Conservation (phyloP, 2,888 invertebrate species). For the Drosophila fungiperda region DNA sequence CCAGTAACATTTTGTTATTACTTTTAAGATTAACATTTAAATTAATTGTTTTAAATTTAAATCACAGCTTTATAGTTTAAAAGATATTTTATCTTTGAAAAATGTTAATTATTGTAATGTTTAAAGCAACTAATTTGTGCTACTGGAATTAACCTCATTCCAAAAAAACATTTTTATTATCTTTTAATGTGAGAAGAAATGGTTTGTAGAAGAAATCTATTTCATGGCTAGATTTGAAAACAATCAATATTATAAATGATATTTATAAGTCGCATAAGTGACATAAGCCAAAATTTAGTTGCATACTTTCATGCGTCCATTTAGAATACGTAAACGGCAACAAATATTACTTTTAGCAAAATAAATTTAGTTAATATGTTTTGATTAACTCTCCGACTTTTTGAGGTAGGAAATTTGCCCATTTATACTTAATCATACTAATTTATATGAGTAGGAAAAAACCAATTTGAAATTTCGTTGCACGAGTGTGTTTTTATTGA, state of each 20-base stretch:
- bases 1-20: not conserved
- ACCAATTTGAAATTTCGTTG: not conserved
- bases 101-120: not conserved
- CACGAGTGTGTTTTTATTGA: not conserved
- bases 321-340: not conserved
- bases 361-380: not conserved
- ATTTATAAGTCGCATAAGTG: no score
- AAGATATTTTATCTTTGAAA: not conserved
- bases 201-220: not conserved
- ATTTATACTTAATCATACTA: not conserved
- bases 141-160: not conserved
- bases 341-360: not conserved
- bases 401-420: no score
- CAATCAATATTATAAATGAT: not conserved
- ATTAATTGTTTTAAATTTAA: no score
- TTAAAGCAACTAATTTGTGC: not conserved
- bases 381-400: fast-evolving
- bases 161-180: not conserved
- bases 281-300: not conserved
- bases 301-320: constrained; percentile 16
- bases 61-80: not conserved
- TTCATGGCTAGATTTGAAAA: not conserved
- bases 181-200: not conserved
- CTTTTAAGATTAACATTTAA: not conserved
- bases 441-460: not conserved